phyloP scores from a whole-genome alignment of 2,797 vertebrate genomes.

The Squalus acanthias region DNA sequence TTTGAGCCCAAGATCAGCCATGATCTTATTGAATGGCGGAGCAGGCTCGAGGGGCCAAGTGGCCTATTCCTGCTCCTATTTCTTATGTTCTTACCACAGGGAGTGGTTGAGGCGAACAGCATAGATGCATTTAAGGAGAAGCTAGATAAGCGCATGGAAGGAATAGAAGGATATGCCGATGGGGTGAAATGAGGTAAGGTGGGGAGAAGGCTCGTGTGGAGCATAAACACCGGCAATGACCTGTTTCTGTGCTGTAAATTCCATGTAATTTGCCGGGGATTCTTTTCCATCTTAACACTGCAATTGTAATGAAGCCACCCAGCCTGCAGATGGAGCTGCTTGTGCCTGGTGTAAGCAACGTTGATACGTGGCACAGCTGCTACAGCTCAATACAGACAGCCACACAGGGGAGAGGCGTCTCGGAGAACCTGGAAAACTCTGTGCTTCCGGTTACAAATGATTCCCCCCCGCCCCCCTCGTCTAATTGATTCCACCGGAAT shows the following conservation, averaged over 20 bases:
- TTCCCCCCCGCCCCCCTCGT: not conserved
- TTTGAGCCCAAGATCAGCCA: too few species aligned
- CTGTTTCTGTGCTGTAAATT: not conserved
- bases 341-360: not conserved
- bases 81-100: too few species aligned
- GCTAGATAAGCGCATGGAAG: too few species aligned
- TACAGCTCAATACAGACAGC: not conserved
- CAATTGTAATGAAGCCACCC: not conserved
- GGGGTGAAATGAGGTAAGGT: not conserved
- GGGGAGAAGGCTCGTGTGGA: not conserved
- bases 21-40: too few species aligned
- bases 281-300: too few species aligned
- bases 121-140: too few species aligned
- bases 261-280: not conserved
- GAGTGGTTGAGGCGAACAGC: too few species aligned
- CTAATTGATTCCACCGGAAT: not conserved
- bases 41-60: too few species aligned
- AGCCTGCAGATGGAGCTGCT: not conserved
- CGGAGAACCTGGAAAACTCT: not conserved
- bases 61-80: too few species aligned
- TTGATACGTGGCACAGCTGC: not conserved
- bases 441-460: not conserved
- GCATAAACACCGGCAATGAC: not conserved
- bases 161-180: not conserved
- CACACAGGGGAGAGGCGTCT: not conserved